Conservation (phyloP, 2,888 invertebrate species). For the Nephrotoma guestfalica region DNA sequence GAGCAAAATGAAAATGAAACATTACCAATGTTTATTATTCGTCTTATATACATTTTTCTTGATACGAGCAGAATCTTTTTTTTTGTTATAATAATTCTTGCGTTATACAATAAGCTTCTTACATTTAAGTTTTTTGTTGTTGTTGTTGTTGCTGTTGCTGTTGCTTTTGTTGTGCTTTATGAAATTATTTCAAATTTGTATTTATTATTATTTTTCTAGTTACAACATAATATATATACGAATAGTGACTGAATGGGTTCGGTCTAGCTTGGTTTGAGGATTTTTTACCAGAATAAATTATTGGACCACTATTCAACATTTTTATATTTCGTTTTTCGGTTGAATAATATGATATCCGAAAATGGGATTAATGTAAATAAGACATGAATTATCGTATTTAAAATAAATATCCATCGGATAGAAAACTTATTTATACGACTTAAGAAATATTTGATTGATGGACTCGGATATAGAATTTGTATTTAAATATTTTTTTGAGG, state of each 20-base stretch:
- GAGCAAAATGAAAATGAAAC: neutral
- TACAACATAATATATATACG: neutral
- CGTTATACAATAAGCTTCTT: neutral
- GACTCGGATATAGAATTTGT: neutral
- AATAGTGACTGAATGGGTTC: neutral
- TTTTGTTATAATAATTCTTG: neutral
- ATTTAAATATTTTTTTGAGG: neutral
- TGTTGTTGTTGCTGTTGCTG: neutral
- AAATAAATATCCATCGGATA: neutral
- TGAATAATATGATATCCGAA: neutral
- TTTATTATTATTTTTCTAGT: neutral
- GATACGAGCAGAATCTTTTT: neutral
- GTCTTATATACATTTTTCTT: neutral
- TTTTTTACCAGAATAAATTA: neutral
- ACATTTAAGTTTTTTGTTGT: neutral
- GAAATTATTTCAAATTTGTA: neutral
- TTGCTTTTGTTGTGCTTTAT: neutral
- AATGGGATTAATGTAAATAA: neutral
- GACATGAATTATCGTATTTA: neutral
- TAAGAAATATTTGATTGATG: neutral
- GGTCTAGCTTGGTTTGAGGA: neutral
- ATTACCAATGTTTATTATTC: neutral
- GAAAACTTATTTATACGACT: neutral
- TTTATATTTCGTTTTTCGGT: neutral
- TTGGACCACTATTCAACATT: neutral